A percentile compares a stretch with the other conserved stretches of the same genome.
Conservation (phyloP, 1,140 invertebrate species). For the Theocolax elegans region DNA sequence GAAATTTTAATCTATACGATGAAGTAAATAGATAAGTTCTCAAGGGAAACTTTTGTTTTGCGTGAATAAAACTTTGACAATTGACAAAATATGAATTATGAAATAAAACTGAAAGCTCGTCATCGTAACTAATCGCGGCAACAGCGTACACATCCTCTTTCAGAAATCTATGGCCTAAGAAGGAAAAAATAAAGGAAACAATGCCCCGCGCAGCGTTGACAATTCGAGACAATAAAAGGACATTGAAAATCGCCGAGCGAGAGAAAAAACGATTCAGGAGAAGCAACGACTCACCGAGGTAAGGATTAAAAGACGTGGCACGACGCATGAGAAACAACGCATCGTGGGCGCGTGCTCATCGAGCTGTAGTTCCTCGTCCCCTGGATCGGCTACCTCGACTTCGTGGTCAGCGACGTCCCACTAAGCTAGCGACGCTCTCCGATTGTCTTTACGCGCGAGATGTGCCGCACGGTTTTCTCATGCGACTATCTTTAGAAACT, state of each 20-base stretch:
- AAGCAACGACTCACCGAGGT: not conserved
- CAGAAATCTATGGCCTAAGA: too few species aligned
- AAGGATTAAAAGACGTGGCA: conserved; percentile 25
- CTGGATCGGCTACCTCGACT: conserved; percentile 60
- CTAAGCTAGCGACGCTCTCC: conserved; percentile 53
- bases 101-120: too few species aligned
- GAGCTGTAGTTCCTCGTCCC: conserved; percentile 68
- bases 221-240: conserved; percentile 55
- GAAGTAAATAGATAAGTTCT: too few species aligned
- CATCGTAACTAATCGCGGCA: too few species aligned
- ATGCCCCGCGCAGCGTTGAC: not conserved
- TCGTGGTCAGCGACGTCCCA: conserved; percentile 61
- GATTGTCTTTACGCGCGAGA: conserved; percentile 40
- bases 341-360: conserved; percentile 66
- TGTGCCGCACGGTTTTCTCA: conserved; percentile 27
- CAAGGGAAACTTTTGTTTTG: too few species aligned
- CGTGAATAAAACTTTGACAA: too few species aligned
- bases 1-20: too few species aligned
- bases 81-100: too few species aligned
- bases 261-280: conserved; percentile 28
- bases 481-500: conserved; percentile 17
- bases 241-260: conserved; percentile 53
- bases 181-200: too few species aligned
- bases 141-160: too few species aligned
- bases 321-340: conserved; percentile 51